Base-by-base conservation (phyloP, 2,888 invertebrate genomes). In the Phymatocera aterrima region DNA sequence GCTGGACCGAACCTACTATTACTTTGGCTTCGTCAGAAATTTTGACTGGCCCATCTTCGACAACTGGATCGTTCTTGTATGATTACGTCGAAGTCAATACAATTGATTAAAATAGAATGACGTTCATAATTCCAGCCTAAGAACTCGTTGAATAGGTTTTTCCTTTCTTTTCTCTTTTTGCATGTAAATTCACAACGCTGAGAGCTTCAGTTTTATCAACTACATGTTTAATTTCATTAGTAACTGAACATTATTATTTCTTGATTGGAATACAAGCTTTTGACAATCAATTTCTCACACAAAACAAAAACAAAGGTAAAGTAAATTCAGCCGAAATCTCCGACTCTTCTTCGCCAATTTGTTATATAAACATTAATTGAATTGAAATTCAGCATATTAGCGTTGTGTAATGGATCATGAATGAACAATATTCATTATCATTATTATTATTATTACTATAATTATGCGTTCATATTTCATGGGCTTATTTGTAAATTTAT, bases 11-110 rank as follows among this genome's bases (percentile, higher is more conserved):
- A 79, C 82, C 88, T 37, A 79, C 82, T 79, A 86, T 88, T 60
- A 85, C 85, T 74, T 80, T 89, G 65, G 83, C 87, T 40, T 80
- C 87, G 15, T 80, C 88, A 43, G 87, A 87, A 34, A 87, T 89
- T 54, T 83, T 88, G 79, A 83, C 84, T 60, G 88, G 88, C 40
- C 78, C 85, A 40, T 64, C 84, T 21, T 80, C 85, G 34, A 81
- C 87, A 15, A 84, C 89, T 12, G 79, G 87, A 34, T 80, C 88
- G 72, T 91, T 88, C 78, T 89, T 90, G 78, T 91, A 88, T 80
- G 90, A 91, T 79, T 91, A 87, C 79, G 89, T 91, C 70, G 89
- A 90, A 61, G 87, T 90, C 78, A 88, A 88, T 82, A 87, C 90
- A 57, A 82, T 91, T 77, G 91, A 91, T 85, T 91, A 87, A 88